Evolutionary conservation across 35 echinoderm and acorn worm species (phyloP), one percentile per base, ranked within the genome.

Genomic region (Lytechinus pictus): DNA sequence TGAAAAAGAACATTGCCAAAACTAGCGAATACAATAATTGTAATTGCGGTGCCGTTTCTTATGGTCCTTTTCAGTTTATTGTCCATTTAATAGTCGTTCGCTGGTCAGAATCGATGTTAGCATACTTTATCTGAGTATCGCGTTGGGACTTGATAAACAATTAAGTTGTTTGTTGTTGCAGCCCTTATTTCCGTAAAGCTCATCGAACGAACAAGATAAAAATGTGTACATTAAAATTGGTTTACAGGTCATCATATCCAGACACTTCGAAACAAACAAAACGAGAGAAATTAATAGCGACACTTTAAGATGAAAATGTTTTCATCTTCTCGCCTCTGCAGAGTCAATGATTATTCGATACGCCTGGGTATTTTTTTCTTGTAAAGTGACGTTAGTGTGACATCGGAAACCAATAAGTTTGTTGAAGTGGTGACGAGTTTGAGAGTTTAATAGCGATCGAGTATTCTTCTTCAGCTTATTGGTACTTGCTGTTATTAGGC

Each of bases 381-480:
- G 4, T 21, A n/a, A 79, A 16, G n/a, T 79, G 66, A 79, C 66
- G 66, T n/a, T 79, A 3, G 66, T 24, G 66, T 79, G 2, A 79
- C 66, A 79, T 24, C 66, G n/a, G 66, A n/a, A 79, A 79, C 16
- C 66, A 79, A 79, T 79, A 79, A 79, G 66, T n/a, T 79, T 79
- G 4, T 24, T 79, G 66, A 79, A 79, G 66, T 79, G 66, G 66
- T 79, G 66, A 79, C 66, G 66, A 79, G 66, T 79, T 79, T 79
- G 66, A 79, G 66, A 79, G 66, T 79, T 79, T 79, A 79, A 79
- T 79, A 79, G 66, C 66, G 19, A 79, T 79, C 66, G 66, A 79
- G 66, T 79, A 24, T 79, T 24, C 66, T 79, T 79, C 66, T n/a
- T 7, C 19, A 79, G 66, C 66, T 79, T 79, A 79, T 79, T 79